Conservation (phyloP, 2,888 invertebrate genomes). For the Pyralis farinalis region DNA sequence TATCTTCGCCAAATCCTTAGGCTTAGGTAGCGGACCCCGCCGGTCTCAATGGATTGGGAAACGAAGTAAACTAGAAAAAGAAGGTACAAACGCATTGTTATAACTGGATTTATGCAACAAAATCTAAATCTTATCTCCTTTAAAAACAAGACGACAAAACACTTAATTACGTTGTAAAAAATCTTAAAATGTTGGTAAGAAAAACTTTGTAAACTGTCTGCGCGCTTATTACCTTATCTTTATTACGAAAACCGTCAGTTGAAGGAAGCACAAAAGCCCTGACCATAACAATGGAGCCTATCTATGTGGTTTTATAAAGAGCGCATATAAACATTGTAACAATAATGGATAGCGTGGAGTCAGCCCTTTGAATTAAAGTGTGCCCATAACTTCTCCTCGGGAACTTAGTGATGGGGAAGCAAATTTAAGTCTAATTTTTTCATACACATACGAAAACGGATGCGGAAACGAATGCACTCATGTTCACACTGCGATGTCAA, state of each 20-base stretch:
- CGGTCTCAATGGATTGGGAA: too few relatives aligned
- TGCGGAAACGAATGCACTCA: too few relatives aligned
- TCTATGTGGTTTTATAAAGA: not conserved
- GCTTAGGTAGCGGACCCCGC: too few relatives aligned
- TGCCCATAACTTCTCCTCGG: not conserved
- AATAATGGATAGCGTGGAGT: not conserved
- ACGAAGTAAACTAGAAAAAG: too few relatives aligned
- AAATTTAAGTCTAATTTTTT: too few relatives aligned
- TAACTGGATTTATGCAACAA: too few relatives aligned
- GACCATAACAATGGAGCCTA: not conserved
- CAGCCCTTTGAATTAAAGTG: not conserved
- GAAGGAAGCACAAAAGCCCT: not conserved
- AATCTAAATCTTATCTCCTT: too few relatives aligned
- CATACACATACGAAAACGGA: too few relatives aligned
- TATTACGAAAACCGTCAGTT: slow-evolving; percentile 18
- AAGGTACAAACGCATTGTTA: too few relatives aligned
- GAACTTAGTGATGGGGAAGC: too few relatives aligned
- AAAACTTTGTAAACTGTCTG: not conserved
- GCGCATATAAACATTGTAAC: not conserved
- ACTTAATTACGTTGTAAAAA: slow-evolving; percentile 1
- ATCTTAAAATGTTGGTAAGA: not conserved
- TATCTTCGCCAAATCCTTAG: too few relatives aligned
- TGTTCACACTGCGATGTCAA: too few relatives aligned
- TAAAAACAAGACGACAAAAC: not conserved
- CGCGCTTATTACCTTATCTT: slow-evolving; percentile 20